A percentile compares a stretch with the other conserved stretches of the same genome.
Conservation (phyloP, 2,797 vertebrate genomes). For the Pitangus sulphuratus region DNA sequence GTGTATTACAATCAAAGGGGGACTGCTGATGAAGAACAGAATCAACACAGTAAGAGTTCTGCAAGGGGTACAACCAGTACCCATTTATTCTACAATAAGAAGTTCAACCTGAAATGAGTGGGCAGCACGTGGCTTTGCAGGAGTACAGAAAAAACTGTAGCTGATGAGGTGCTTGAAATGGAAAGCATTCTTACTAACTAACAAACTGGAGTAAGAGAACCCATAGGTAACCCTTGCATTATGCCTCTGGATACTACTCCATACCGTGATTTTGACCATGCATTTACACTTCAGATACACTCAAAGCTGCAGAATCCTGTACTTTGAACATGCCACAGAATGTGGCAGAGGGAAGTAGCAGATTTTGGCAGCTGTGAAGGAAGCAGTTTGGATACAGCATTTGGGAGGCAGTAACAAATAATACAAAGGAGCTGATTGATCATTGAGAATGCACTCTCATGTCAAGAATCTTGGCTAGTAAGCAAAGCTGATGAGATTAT, state of each 20-base stretch:
- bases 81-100: not conserved
- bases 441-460: not conserved
- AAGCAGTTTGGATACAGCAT: not conserved
- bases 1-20: not conserved
- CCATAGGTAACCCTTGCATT: not conserved
- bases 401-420: not conserved
- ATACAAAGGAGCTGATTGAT: not conserved
- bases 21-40: not conserved
- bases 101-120: not conserved
- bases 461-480: not conserved
- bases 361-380: not conserved
- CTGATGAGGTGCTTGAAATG: not conserved
- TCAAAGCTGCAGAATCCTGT: not conserved
- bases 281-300: rapidly evolving
- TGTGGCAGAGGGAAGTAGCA: not conserved
- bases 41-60: not conserved
- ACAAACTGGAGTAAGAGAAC: not conserved
- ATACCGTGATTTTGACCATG: not conserved
- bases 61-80: not conserved
- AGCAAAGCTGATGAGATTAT: not conserved
- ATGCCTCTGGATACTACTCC: not conserved
- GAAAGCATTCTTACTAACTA: not conserved
- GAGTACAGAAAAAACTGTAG: not conserved
- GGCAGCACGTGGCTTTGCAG: not conserved
- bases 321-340: not conserved